Evolutionary conservation across 2,888 invertebrate genomes (phyloP), one percentile per base, ranked within the genome.

Genomic region (Sepioteuthis lessoniana): DNA sequence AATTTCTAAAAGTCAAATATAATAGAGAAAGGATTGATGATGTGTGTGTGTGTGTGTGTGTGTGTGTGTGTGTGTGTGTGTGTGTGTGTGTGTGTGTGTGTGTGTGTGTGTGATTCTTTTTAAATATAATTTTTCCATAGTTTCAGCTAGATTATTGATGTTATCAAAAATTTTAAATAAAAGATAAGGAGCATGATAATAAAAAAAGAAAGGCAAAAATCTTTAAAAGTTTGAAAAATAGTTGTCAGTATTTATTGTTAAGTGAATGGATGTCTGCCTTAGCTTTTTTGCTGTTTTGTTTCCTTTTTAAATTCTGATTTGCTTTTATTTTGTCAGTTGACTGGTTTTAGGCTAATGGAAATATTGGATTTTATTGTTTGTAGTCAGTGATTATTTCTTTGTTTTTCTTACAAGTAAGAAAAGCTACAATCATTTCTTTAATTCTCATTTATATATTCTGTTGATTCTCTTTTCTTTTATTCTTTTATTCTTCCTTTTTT

Each of bases 261-360:
- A 76, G 76, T 76, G 76, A 55, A 16, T 76, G 76, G 10, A n/a
- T 76, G n/a, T 76, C n/a, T n/a, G n/a, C 19, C 76, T 76, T 76
- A 16, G 5, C n/a, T n/a, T 10, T 76, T 35, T n/a, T 76, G 13
- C n/a, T 16, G n/a, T 76, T 76, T 76, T 35, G 13, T n/a, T n/a
- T 4, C n/a, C n/a, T 76, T 16, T 10, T 76, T 76, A n/a, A 0
- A 21, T 76, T n/a, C 16, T 76, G n/a, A n/a, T 76, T 76, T 76
- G 76, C 25, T n/a, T 10, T n/a, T 76, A n/a, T 76, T 76, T n/a
- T 35, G 76, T 76, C n/a, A 10, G n/a, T 76, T 76, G 76, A 76
- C n/a, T 76, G 76, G 76, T 76, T 76, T 76, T 76, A 76, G 76
- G 76, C 76, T 76, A 76, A 76, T 76, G 76, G 76, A 76, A 76